Conservation (phyloP, 1,140 invertebrate genomes). For the Lepidurus couesii region DNA sequence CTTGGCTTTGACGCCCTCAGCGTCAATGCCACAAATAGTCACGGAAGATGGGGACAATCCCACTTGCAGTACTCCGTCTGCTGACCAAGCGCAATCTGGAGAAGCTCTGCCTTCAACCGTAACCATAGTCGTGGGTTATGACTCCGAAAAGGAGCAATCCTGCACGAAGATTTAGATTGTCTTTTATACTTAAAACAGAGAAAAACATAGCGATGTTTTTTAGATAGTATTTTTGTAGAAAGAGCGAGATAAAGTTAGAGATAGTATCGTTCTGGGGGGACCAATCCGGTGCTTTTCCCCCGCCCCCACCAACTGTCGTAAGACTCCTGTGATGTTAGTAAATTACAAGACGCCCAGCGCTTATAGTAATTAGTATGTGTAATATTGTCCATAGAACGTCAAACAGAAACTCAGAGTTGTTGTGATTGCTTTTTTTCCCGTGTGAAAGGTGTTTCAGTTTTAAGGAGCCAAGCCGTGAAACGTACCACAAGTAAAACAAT, state of each 20-base stretch:
- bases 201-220: not conserved
- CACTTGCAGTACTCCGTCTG: not conserved
- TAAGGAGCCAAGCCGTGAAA: no score
- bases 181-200: not conserved
- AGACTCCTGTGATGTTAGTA: not conserved
- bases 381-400: not conserved
- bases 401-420: not conserved
- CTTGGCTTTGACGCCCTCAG: not conserved
- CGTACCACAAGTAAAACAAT: no score
- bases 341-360: not conserved
- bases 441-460: no score
- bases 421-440: no score
- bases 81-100: not conserved
- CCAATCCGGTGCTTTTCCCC: not conserved
- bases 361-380: not conserved
- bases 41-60: not conserved
- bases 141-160: not conserved
- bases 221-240: not conserved
- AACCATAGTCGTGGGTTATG: not conserved
- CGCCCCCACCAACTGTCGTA: not conserved
- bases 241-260: not conserved
- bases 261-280: not conserved
- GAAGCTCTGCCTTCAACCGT: not conserved
- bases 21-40: not conserved
- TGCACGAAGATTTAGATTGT: not conserved